These are phyloP conservation scores for Grammomys dolichurus DNA, from an alignment of 2,113 vertebrate species.

Conservation along the genomic window DNA sequence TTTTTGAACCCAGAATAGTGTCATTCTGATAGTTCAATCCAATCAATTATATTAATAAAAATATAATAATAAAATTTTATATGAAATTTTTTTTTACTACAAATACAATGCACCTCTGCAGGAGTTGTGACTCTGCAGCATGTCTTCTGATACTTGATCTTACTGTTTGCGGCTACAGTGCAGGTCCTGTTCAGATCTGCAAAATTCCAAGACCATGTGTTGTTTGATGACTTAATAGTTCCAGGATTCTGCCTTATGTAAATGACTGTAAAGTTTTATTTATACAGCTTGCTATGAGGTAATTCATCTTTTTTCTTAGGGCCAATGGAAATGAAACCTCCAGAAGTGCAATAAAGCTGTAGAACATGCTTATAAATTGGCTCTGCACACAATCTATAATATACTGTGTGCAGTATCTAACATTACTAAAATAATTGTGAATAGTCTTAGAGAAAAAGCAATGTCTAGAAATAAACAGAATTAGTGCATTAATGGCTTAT, in stretches of 20 bases:
- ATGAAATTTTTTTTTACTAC: neutral
- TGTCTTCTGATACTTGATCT: conserved; percentile 20
- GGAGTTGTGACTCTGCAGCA: neutral
- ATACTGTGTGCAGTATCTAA: neutral
- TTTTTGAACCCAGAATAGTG: neutral
- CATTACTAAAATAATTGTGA: conserved; percentile 34
- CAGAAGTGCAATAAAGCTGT: conserved; percentile 21
- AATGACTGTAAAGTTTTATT: conserved; percentile 75
- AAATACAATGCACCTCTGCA: conserved; percentile 13
- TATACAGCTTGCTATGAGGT: conserved; percentile 80
- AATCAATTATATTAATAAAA: neutral
- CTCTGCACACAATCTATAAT: neutral
- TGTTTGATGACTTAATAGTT: conserved; percentile 77
- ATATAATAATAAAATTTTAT: conserved; percentile 30
- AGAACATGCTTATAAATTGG: conserved; percentile 47
- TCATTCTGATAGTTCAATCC: neutral
- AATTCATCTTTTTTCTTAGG: conserved; percentile 70
- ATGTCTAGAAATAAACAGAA: neutral
- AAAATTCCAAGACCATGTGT: conserved; percentile 55
- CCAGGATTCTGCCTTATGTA: conserved; percentile 67
- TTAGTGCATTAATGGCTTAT: neutral
- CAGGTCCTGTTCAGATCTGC: conserved; percentile 7
- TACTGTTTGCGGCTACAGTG: neutral
- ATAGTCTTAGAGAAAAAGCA: conserved; percentile 1
- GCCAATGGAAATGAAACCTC: conserved; percentile 63